phyloP scores from a whole-genome alignment of 2,888 invertebrate species.

The Aethes cnicana region DNA sequence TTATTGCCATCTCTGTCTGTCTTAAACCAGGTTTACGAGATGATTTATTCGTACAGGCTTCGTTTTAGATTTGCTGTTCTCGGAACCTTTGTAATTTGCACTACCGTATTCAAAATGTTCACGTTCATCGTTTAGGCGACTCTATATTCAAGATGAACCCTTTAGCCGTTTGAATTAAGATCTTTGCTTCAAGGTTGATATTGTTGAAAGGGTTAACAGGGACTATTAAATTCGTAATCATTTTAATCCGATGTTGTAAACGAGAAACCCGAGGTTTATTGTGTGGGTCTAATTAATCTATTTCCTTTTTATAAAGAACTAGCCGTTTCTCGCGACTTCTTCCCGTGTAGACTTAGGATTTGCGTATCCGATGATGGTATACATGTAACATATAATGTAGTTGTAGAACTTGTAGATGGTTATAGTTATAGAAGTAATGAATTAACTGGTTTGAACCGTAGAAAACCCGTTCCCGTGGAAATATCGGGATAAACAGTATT shows the following conservation, averaged over 20 bases:
- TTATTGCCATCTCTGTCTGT: constrained; percentile 45
- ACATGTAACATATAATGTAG: no score
- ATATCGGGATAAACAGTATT: no score
- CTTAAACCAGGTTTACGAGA: constrained; percentile 44
- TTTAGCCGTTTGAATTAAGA: neutral
- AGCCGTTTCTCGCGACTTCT: no score
- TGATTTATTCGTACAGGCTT: constrained; percentile 61
- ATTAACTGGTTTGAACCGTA: no score
- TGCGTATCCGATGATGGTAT: no score
- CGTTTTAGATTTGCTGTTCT: constrained; percentile 47
- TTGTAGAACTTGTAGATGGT: no score
- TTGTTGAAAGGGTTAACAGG: constrained; percentile 2
- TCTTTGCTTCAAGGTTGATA: neutral
- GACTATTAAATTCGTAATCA: constrained; percentile 1
- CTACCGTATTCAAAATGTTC: constrained; percentile 55
- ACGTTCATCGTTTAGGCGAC: neutral
- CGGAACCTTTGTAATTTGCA: constrained; percentile 44
- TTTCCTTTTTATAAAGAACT: no score
- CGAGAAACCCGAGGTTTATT: constrained; percentile 3
- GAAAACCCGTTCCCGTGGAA: no score
- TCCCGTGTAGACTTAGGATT: no score
- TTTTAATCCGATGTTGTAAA: constrained; percentile 1
- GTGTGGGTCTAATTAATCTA: neutral
- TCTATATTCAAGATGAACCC: neutral
- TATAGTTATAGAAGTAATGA: no score